phyloP scores from a whole-genome alignment of 2,113 vertebrate species.

The Sinocyclocheilus maitianheensis region DNA sequence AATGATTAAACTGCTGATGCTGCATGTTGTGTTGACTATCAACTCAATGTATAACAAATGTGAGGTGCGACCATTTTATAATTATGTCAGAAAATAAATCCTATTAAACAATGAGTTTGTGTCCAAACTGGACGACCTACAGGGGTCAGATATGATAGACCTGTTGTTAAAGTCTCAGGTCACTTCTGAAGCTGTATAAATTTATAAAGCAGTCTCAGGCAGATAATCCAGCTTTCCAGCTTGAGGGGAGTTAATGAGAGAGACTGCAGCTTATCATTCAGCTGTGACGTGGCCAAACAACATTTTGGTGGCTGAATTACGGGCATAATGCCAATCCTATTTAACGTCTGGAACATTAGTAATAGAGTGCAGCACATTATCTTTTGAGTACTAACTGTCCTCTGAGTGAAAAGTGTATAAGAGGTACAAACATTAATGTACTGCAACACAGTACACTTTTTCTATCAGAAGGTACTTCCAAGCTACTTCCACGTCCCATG shows the following conservation, averaged over 20 bases:
- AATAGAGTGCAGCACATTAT: not conserved
- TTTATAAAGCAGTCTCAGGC: constrained; percentile 16
- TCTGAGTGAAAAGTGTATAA: not conserved
- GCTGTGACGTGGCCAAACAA: constrained; percentile 19
- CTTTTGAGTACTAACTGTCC: not conserved
- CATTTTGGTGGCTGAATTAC: constrained; percentile 12
- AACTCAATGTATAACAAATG: not conserved
- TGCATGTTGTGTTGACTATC: not conserved
- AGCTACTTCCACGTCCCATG: not conserved
- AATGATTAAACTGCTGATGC: not conserved
- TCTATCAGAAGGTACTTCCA: not conserved
- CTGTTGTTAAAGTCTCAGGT: not conserved
- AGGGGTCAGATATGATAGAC: not conserved
- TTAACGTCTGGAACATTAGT: not conserved
- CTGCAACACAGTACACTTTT: not conserved
- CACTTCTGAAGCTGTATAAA: not conserved
- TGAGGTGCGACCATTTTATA: not conserved
- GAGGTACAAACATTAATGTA: too few species aligned
- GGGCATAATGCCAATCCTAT: not conserved
- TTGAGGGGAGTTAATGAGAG: constrained; percentile 9
- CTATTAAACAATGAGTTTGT: not conserved
- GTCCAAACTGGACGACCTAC: not conserved
- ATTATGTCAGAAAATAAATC: not conserved
- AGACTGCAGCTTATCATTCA: constrained; percentile 13
- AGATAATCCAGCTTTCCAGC: constrained; percentile 33